phyloP scores from a whole-genome alignment of 2,113 vertebrate genomes.

The Blennius ocellaris region DNA sequence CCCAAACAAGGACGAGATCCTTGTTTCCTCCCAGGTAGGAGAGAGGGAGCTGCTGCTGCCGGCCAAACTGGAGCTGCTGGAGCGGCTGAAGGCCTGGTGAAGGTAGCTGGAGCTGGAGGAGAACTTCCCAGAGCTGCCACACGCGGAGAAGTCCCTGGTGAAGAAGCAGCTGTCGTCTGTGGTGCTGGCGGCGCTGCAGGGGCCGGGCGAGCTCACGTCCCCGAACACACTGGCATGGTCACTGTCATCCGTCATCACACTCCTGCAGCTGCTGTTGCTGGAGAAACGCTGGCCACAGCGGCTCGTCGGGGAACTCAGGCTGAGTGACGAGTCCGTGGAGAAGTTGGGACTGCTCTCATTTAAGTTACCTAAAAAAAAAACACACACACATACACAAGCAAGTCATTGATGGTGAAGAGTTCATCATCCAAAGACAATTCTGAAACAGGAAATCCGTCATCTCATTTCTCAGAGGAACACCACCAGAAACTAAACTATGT shows the following conservation, averaged over 20 bases:
- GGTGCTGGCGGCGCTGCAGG: constrained; percentile 83
- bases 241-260: constrained; percentile 87
- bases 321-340: constrained; percentile 69
- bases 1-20: constrained; percentile 84
- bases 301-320: constrained; percentile 25
- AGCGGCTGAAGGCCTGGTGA: constrained; percentile 60
- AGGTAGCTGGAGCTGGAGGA: constrained; percentile 80
- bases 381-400: not conserved
- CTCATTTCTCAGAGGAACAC: constrained; percentile 56
- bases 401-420: not conserved
- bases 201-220: constrained; percentile 78
- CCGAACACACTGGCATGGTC: constrained; percentile 85
- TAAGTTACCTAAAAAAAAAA: constrained; percentile 80
- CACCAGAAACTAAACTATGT: constrained; percentile 9
- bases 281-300: constrained; percentile 80
- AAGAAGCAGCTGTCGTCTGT: constrained; percentile 85
- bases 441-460: constrained; percentile 41
- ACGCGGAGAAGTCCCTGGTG: constrained; percentile 56
- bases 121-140: constrained; percentile 15
- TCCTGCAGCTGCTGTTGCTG: constrained; percentile 91
- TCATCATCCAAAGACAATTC: constrained; percentile 20
- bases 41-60: constrained; percentile 86
- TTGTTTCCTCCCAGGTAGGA: constrained; percentile 84
- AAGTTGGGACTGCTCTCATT: constrained; percentile 65
- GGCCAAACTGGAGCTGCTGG: constrained; percentile 88